Evolutionary conservation across 1,140 invertebrate genomes (phyloP).

Genomic region (Asobara japonica): DNA sequence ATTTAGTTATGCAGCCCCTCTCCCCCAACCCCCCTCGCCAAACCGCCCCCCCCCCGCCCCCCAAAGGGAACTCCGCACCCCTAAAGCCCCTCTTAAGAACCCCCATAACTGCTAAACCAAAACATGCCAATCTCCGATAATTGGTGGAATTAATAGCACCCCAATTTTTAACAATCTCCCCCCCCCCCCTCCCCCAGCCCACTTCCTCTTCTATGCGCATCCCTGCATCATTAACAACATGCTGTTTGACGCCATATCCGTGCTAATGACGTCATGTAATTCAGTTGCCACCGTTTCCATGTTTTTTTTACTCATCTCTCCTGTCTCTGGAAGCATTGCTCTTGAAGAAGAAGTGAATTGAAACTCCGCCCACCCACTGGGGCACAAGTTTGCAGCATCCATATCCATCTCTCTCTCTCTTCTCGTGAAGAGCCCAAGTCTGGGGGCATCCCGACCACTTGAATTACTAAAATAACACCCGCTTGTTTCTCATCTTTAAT

Average conservation of each 20-base stretch:
- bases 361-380: conserved; percentile 49
- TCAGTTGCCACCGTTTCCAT: conserved; percentile 12
- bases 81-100: too few species aligned
- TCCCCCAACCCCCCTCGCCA: too few species aligned
- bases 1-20: too few species aligned
- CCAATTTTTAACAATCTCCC: neutral
- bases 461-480: conserved; percentile 57
- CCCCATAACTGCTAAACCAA: too few species aligned
- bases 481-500: conserved; percentile 32
- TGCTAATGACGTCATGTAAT: conserved; percentile 31
- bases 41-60: too few species aligned
- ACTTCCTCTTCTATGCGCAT: neutral
- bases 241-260: conserved; percentile 15
- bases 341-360: conserved; percentile 52
- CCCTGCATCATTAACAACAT: neutral
- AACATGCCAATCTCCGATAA: too few species aligned
- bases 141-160: neutral
- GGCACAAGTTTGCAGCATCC: conserved; percentile 5
- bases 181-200: too few species aligned
- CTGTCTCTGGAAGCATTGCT: conserved; percentile 34
- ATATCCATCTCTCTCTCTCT: neutral
- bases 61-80: too few species aligned
- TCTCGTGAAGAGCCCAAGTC: neutral
- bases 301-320: conserved; percentile 16
- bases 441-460: conserved; percentile 40